Base-by-base conservation (phyloP, 2,797 vertebrate species). In the Ctenopoma multispine region DNA sequence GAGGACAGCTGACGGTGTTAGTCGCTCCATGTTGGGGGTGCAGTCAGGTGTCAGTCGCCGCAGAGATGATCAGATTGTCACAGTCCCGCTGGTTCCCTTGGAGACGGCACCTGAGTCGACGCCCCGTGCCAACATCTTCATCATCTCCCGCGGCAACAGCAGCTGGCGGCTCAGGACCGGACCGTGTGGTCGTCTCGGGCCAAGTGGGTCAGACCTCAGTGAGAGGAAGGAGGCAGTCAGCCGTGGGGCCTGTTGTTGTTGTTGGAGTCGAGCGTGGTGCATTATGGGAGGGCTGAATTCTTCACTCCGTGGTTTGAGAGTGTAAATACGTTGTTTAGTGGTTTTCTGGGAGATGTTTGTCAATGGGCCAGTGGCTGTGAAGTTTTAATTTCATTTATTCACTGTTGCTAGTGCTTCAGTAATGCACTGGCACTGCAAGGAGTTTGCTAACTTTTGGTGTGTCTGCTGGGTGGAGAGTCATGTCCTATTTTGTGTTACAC, bases 81-180 rank as follows among this genome's bases (percentile, higher is more conserved):
- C 84, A 77, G 84, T 75, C 79, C 83, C 51, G 70, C 84, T 78
- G 83, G 85, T 88, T 85, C 80, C 86, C 84, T 76, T 67, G 85
- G 89, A 83, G 80, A 90, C 75, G 65, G 73, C 91, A 93, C 92
- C 92, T 92, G 92, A 94, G 90, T 72, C 77, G 34, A 55, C 11
- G 75, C 7, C 80, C 75, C 23, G 75, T 86, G 90, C 91, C 92
- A 93, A 93, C 84, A 79, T 91, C 91, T 92, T 92, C 89, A 91
- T 93, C 90, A 80, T 87, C 87, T 79, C 87, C 86, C 83, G 84
- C 80, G 62, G 88, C 82, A 90, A 74, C 80, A 75, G 74, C 87
- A 85, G 86, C 84, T 85, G 87, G 85, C 82, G 20, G 81, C 79
- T 72, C 84, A 74, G 89, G 75, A 81, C 87, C 24, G 65, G 63